Conservation (phyloP, 2,797 vertebrate species). For the Cichlasoma orientale region DNA sequence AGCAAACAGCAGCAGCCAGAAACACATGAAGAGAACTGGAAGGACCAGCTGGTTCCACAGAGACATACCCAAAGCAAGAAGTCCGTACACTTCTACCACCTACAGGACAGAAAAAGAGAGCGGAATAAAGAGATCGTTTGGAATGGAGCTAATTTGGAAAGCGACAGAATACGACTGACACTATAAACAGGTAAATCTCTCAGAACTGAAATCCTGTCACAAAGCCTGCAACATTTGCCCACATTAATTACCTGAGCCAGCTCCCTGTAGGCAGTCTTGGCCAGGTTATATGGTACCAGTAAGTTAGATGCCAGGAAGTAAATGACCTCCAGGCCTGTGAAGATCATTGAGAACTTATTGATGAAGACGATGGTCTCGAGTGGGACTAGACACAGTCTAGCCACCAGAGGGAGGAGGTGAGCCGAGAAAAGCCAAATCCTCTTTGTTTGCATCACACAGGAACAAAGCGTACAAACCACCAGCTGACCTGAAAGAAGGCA, state of each 20-base stretch:
- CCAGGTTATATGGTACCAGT: conserved; percentile 96
- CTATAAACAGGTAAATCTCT: not conserved
- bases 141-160: not conserved
- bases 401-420: conserved; percentile 96
- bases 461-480: conserved; percentile 97
- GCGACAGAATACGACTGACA: not conserved
- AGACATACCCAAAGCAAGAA: conserved; percentile 96
- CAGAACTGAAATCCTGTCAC: conserved; percentile 2
- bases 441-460: conserved; percentile 98
- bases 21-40: conserved; percentile 98
- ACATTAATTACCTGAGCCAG: conserved; percentile 89
- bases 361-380: conserved; percentile 96
- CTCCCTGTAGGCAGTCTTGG: conserved; percentile 95
- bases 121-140: not conserved
- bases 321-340: conserved; percentile 96
- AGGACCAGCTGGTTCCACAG: conserved; percentile 99
- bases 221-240: not conserved
- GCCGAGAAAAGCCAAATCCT: conserved; percentile 99
- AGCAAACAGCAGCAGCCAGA: conserved; percentile 96
- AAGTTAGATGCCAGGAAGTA: conserved; percentile 97
- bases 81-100: conserved; percentile 98
- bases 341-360: conserved; percentile 99
- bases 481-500: conserved; percentile 88
- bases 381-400: conserved; percentile 94
- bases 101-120: conserved; percentile 46